Conservation (phyloP, 2,888 invertebrate genomes). For the Palloptera scutellata region DNA sequence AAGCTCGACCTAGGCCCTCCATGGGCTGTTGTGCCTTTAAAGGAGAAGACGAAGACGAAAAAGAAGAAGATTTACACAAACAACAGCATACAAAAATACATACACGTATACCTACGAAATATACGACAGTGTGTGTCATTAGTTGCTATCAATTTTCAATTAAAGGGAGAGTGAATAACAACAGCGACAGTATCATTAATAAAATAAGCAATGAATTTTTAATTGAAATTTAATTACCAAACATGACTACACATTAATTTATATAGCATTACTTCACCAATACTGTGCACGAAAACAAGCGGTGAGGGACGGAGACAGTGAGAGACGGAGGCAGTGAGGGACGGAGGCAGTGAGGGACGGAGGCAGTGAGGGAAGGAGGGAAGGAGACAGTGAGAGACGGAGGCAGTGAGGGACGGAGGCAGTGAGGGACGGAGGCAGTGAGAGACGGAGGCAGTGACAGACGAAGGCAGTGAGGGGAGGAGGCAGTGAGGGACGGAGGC, state of each 20-base stretch:
- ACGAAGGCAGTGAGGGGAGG: background rate
- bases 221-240: conserved; percentile 32
- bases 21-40: too few species aligned
- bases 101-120: background rate
- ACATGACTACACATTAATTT: conserved; percentile 31
- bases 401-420: too few species aligned
- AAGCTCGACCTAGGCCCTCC: too few species aligned
- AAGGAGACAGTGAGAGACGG: too few species aligned
- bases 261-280: conserved; percentile 3
- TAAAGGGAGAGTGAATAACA: background rate
- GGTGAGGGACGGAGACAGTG: too few species aligned
- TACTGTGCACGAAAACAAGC: background rate
- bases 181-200: background rate
- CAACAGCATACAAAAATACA: background rate
- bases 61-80: too few species aligned
- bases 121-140: background rate
- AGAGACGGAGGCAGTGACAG: background rate
- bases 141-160: background rate
- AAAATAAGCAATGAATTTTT: conserved; percentile 29
- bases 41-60: too few species aligned
- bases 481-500: too few species aligned
- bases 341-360: too few species aligned
- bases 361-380: too few species aligned
- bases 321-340: too few species aligned
- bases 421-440: background rate